Conservation (phyloP, 2,113 vertebrate genomes). For the Labrus mixtus region DNA sequence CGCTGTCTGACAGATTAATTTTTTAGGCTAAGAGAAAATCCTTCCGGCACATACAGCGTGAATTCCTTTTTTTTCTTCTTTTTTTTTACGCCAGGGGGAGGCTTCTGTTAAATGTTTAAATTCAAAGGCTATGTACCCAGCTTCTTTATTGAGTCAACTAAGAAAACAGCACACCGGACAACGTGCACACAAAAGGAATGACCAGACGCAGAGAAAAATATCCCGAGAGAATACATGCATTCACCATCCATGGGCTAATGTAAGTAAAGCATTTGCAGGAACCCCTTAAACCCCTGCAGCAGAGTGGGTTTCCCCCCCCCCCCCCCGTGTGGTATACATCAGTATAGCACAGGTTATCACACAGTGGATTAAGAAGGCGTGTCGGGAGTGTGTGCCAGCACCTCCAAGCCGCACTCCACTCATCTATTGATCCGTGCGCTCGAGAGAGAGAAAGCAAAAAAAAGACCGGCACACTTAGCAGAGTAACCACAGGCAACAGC, state of each 20-base stretch:
- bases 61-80: neutral
- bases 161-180: constrained; percentile 5
- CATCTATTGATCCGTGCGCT: constrained; percentile 64
- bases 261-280: constrained; percentile 25
- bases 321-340: constrained; percentile 39
- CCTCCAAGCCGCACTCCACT: constrained; percentile 63
- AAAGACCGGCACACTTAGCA: constrained; percentile 61
- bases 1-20: constrained; percentile 74
- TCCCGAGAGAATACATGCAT: constrained; percentile 52
- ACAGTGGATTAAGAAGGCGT: constrained; percentile 74
- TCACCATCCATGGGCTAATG: constrained; percentile 44
- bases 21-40: constrained; percentile 58
- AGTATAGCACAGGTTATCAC: constrained; percentile 62
- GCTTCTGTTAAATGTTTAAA: constrained; percentile 23
- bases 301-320: constrained; percentile 3
- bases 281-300: constrained; percentile 9
- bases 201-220: constrained; percentile 34
- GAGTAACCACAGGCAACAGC: constrained; percentile 68
- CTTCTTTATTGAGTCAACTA: neutral
- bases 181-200: neutral
- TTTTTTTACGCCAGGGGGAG: neutral
- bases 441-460: constrained; percentile 31
- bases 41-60: constrained; percentile 12
- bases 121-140: constrained; percentile 30
- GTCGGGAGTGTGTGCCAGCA: constrained; percentile 62